phyloP scores from a whole-genome alignment of 2,888 invertebrate genomes.

The Aplocera efformata region DNA sequence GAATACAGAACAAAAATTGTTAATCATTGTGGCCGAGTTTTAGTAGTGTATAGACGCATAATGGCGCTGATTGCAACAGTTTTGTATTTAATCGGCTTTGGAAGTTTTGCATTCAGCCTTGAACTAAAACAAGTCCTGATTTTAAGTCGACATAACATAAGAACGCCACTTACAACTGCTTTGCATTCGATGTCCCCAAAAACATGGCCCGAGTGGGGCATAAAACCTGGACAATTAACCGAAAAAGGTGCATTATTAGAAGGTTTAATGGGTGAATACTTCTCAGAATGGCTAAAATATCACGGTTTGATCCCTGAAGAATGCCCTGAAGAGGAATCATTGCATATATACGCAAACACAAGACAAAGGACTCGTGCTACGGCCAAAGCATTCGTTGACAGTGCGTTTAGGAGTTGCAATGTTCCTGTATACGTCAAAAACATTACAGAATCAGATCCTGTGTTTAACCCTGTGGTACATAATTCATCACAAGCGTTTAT shows the following conservation, averaged over 20 bases:
- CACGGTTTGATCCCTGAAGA: constrained; percentile 38
- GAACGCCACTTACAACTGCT: constrained; percentile 48
- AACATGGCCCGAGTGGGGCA: constrained; percentile 48
- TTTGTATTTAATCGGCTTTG: not conserved
- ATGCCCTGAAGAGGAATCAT: constrained; percentile 42
- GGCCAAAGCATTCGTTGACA: constrained; percentile 47
- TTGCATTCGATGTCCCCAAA: constrained; percentile 43
- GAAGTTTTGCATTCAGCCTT: constrained; percentile 4
- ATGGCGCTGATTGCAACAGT: not conserved
- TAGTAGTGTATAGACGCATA: no score
- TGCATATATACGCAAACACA: constrained; percentile 56
- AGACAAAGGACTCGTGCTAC: constrained; percentile 52
- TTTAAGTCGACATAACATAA: constrained; percentile 57
- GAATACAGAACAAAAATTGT: no score
- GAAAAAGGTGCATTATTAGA: constrained; percentile 56
- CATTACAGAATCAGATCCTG: constrained; percentile 39
- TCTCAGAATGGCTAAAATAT: constrained; percentile 48
- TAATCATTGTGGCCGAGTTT: no score
- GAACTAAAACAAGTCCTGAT: constrained; percentile 46
- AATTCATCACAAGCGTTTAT: constrained; percentile 39
- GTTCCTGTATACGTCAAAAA: constrained; percentile 40
- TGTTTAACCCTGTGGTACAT: constrained; percentile 49
- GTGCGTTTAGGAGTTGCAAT: constrained; percentile 54
- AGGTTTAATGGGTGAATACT: constrained; percentile 53
- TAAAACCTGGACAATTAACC: constrained; percentile 47